Conservation (phyloP, 1,140 invertebrate genomes). For the Holotrichia oblita region DNA sequence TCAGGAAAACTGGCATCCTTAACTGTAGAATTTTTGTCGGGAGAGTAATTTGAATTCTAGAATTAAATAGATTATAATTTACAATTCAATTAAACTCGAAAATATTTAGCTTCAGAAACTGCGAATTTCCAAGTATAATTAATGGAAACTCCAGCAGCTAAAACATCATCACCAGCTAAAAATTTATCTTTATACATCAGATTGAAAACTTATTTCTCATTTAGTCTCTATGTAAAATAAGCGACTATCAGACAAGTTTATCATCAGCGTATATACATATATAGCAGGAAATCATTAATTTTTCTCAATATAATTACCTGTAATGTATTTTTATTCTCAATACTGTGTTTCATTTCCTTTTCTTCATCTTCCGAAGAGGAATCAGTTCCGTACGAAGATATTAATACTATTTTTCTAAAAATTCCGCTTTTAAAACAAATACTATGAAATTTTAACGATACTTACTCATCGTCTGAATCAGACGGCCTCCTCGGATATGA, state of each 20-base stretch:
- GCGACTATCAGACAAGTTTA: slow-evolving; percentile 13
- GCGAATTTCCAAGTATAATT: slow-evolving; percentile 54
- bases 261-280: slow-evolving; percentile 48
- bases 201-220: slow-evolving; percentile 60
- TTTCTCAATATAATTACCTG: slow-evolving; percentile 36
- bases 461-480: slow-evolving; percentile 67
- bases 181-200: slow-evolving; percentile 52
- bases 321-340: neutral
- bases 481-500: no score
- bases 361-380: no score
- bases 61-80: neutral
- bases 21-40: neutral
- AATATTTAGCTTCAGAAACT: slow-evolving; percentile 54
- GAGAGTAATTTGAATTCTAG: slow-evolving; percentile 7
- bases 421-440: slow-evolving; percentile 35
- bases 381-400: no score
- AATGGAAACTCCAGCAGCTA: slow-evolving; percentile 58
- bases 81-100: neutral
- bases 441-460: slow-evolving; percentile 45
- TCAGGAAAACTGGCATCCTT: neutral
- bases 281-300: slow-evolving; percentile 40
- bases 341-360: no score
- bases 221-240: neutral
- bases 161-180: slow-evolving; percentile 57
- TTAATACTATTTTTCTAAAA: no score